Conservation (phyloP, 2,113 vertebrate species). For the Cygnus buccinator region DNA sequence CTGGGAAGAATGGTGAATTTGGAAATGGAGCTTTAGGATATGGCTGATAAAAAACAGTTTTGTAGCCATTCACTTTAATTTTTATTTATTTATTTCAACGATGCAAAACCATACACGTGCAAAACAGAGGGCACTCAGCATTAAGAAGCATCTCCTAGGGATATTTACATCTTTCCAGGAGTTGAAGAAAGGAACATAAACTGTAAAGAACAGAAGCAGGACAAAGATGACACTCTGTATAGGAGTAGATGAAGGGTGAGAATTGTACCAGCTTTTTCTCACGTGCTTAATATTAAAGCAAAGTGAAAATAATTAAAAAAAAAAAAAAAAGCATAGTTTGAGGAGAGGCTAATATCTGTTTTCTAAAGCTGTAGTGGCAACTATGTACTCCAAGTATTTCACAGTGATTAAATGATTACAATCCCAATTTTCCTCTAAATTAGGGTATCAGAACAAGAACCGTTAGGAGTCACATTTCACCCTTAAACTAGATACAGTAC, state of each 20-base stretch:
- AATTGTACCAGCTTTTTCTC: not conserved
- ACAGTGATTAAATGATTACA: not conserved
- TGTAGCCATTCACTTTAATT: not conserved
- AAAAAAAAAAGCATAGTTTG: not conserved
- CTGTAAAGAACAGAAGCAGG: not conserved
- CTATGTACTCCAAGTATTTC: not conserved
- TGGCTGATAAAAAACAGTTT: not conserved
- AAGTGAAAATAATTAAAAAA: not conserved
- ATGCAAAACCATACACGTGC: not conserved
- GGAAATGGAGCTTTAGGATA: not conserved
- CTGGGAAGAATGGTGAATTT: not conserved
- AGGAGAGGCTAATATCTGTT: not conserved
- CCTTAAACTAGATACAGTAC: not conserved
- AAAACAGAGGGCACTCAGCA: not conserved
- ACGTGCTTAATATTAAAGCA: not conserved
- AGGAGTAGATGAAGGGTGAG: not conserved
- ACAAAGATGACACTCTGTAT: not conserved
- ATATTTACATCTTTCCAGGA: not conserved
- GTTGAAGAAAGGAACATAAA: not conserved
- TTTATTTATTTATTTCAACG: not conserved
- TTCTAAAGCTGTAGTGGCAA: not conserved
- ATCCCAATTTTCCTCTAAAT: not conserved
- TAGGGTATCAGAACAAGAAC: not conserved
- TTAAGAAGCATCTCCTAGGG: not conserved
- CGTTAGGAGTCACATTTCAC: not conserved